Percentiles rank a stretch among this genome's conserved stretches.
Evolutionary conservation across 2,113 vertebrate genomes (phyloP).

Genomic region (Peromyscus polionotus): DNA sequence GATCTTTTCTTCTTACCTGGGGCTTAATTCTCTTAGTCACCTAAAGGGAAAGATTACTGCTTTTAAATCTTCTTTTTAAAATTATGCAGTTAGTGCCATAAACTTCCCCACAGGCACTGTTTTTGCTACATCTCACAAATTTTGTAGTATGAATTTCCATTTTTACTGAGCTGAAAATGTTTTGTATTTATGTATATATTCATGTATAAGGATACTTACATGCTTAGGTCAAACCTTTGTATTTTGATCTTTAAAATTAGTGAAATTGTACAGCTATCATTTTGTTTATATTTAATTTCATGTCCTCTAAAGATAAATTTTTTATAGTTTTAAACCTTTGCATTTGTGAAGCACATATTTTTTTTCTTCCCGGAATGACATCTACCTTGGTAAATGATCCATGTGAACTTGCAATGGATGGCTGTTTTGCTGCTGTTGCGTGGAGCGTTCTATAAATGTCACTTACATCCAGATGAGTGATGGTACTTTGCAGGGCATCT

Average conservation of each 20-base stretch:
- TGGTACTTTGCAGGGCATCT: background rate
- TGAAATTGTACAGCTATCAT: background rate
- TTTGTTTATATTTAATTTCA: background rate
- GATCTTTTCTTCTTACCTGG: background rate
- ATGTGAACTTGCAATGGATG: background rate
- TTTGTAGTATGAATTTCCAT: slow-evolving; percentile 11
- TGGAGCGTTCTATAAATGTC: background rate
- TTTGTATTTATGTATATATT: background rate
- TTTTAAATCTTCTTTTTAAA: background rate
- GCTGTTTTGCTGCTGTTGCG: background rate
- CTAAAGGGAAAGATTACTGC: background rate
- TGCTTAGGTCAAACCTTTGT: background rate
- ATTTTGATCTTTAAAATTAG: background rate
- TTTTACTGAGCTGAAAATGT: background rate
- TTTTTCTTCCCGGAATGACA: background rate
- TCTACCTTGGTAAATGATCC: background rate
- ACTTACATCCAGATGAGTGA: background rate
- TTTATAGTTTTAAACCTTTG: background rate
- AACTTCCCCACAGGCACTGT: background rate
- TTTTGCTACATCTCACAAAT: slow-evolving; percentile 26
- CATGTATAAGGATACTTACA: background rate
- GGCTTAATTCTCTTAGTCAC: background rate
- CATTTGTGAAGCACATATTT: background rate
- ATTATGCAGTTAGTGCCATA: background rate
- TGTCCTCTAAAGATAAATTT: background rate